phyloP scores from a whole-genome alignment of 2,888 invertebrate species.

The Timema cristinae region DNA sequence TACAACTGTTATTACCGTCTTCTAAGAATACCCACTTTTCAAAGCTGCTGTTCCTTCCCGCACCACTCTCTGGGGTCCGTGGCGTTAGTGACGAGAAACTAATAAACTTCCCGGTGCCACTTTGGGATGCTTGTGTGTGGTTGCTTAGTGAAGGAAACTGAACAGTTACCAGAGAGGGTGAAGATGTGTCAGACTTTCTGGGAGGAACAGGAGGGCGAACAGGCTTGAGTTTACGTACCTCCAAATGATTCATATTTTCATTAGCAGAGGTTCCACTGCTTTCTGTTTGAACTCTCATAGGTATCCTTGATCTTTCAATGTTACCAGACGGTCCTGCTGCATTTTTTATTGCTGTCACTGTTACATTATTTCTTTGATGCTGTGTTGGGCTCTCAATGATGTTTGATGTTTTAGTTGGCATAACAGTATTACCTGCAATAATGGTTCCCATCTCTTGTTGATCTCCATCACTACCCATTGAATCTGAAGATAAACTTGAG shows the following conservation, averaged over 20 bases:
- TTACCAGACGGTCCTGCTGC: constrained; percentile 41
- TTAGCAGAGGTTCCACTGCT: constrained; percentile 9
- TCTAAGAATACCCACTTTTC: constrained; percentile 45
- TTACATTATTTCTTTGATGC: constrained; percentile 32
- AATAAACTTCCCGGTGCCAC: constrained; percentile 24
- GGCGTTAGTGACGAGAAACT: constrained; percentile 27
- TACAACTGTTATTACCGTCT: constrained; percentile 34
- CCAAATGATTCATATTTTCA: constrained; percentile 18
- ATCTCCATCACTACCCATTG: constrained; percentile 21
- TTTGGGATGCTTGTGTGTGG: constrained; percentile 12
- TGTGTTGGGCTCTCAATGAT: neutral
- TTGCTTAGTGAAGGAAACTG: constrained; percentile 18
- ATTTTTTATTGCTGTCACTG: constrained; percentile 40
- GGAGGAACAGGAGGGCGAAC: constrained; percentile 50
- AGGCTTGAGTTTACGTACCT: constrained; percentile 39
- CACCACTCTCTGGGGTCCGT: constrained; percentile 36
- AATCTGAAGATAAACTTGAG: constrained; percentile 19
- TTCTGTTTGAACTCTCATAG: constrained; percentile 37
- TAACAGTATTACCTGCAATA: neutral
- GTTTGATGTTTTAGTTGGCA: neutral
- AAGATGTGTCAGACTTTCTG: constrained; percentile 44
- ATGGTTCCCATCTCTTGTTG: constrained; percentile 14
- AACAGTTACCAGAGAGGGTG: constrained; percentile 22
- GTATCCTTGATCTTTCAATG: constrained; percentile 35
- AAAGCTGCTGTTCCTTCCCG: constrained; percentile 37